These are phyloP conservation scores for Cephalophus harveyi DNA, from an alignment of 2,113 vertebrate genomes.

Conservation along the genomic window DNA sequence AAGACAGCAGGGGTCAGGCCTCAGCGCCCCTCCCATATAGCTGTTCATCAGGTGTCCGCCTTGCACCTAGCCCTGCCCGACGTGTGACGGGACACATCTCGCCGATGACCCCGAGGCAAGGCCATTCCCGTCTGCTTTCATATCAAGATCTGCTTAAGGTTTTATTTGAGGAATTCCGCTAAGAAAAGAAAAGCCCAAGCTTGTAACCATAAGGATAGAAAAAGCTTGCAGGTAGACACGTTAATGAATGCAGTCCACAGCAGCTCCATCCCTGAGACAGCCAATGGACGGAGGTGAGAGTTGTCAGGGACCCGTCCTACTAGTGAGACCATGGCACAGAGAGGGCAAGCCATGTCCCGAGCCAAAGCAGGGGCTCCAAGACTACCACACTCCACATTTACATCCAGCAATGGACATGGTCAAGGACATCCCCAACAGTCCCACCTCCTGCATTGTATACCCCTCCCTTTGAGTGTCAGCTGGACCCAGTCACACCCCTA, in stretches of 20 bases:
- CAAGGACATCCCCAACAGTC: not conserved
- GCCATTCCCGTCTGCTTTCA: not conserved
- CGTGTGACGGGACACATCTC: fast-evolving
- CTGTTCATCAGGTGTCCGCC: not conserved
- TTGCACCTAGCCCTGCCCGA: not conserved
- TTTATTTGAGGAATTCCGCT: not conserved
- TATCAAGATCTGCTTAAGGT: not conserved
- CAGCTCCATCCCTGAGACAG: not conserved
- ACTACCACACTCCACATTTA: not conserved
- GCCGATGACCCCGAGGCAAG: not conserved
- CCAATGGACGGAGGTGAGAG: too few relatives aligned
- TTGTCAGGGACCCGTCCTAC: not conserved
- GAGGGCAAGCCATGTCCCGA: not conserved
- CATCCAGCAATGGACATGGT: not conserved
- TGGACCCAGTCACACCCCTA: not conserved
- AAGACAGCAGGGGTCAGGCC: not conserved
- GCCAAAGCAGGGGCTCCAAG: not conserved
- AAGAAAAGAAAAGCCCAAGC: not conserved
- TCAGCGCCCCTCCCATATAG: fast-evolving
- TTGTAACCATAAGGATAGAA: not conserved
- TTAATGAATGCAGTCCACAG: not conserved
- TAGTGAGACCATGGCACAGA: not conserved
- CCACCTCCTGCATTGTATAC: not conserved
- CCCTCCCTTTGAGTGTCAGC: not conserved
- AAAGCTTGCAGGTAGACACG: too few relatives aligned